Percentiles rank a stretch among this genome's conserved stretches.
Conservation (phyloP, 2,888 invertebrate genomes). For the Mactromeris polynyma region DNA sequence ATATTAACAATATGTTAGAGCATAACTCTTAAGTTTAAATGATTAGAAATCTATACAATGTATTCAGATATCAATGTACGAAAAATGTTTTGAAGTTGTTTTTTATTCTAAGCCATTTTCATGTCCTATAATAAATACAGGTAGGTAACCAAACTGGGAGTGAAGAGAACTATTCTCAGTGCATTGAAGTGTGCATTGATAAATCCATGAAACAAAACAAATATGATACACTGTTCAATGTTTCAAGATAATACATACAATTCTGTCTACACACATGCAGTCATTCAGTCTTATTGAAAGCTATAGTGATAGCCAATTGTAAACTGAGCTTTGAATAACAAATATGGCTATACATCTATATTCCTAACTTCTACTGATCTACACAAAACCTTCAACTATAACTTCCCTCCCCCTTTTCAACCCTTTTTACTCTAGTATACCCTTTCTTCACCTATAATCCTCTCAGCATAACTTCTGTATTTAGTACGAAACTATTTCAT, state of each 20-base stretch:
- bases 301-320: no score
- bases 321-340: no score
- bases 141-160: background rate
- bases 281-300: background rate
- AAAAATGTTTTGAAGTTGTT: background rate
- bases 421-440: no score
- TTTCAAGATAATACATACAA: background rate
- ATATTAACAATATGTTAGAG: background rate
- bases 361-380: no score
- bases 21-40: background rate
- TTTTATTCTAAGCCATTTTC: no score
- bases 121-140: background rate
- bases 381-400: no score
- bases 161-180: background rate
- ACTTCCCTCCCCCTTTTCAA: no score
- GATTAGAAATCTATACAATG: background rate
- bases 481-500: no score
- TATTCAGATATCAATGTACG: background rate
- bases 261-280: background rate
- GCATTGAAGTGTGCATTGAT: background rate
- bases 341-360: no score
- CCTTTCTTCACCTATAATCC: no score
- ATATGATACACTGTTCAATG: background rate
- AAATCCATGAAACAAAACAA: background rate
- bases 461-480: no score